Percentiles rank a stretch among this genome's conserved stretches.
phyloP scores from a whole-genome alignment of 2,888 invertebrate genomes.

The Rotaria magnacalcarata region DNA sequence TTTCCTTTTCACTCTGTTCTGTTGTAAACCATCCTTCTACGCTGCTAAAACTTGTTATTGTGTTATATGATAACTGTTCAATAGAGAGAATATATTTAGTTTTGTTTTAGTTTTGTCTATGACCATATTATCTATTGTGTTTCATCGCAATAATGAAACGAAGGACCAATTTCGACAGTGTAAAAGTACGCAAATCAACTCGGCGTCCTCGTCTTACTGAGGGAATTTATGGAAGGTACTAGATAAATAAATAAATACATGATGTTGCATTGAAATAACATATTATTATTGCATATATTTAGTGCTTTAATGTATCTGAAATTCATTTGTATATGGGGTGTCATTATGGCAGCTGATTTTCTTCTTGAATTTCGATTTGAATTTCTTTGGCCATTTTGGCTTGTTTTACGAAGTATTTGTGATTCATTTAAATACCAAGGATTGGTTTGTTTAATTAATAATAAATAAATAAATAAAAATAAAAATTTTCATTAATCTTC shows the following conservation, averaged over 20 bases:
- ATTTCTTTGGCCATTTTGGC: conserved; percentile 97
- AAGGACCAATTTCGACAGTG: conserved; percentile 16
- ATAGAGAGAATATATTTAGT: not conserved
- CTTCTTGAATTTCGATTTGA: conserved; percentile 96
- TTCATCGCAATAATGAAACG: not conserved
- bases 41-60: not conserved
- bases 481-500: conserved; percentile 47
- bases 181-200: conserved; percentile 18
- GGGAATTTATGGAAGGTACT: conserved; percentile 23
- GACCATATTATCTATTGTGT: conserved; percentile 7
- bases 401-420: conserved; percentile 85
- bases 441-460: conserved; percentile 68
- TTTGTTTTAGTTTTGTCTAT: conserved; percentile 8
- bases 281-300: conserved; percentile 62
- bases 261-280: not conserved
- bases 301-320: conserved; percentile 89
- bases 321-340: conserved; percentile 86
- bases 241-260: not conserved
- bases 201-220: conserved; percentile 26
- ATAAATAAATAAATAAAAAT: conserved; percentile 47
- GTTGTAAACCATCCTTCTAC: not conserved
- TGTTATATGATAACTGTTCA: not conserved
- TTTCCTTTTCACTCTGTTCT: conserved; percentile 2
- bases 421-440: conserved; percentile 97
- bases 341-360: conserved; percentile 88